These are phyloP conservation scores for Andrena haemorrhoa DNA, from an alignment of 2,888 invertebrate genomes.

Conservation along the genomic window DNA sequence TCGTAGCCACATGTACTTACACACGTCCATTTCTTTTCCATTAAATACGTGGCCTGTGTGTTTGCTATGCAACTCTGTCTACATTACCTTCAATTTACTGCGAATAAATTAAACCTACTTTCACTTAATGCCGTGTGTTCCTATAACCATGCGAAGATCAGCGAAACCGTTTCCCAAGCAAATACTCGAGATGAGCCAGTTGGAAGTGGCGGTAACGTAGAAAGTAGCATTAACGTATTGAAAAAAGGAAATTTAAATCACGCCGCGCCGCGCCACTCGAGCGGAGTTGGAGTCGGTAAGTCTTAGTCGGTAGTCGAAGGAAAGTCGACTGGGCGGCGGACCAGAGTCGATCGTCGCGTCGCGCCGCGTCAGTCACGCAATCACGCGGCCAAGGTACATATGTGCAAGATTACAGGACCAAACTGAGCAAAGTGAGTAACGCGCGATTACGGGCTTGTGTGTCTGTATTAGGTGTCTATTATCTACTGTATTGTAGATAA, in stretches of 20 bases:
- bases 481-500: no score
- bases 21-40: neutral
- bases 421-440: no score
- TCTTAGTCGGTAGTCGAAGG: no score
- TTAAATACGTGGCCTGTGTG: slow-evolving; percentile 19
- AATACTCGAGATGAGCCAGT: no score
- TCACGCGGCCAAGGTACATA: neutral
- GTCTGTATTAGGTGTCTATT: no score
- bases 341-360: neutral
- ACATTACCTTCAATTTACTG: slow-evolving; percentile 57
- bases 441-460: no score
- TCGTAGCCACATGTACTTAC: neutral
- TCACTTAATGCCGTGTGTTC: slow-evolving; percentile 63
- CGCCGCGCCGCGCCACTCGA: neutral
- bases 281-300: neutral
- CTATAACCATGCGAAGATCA: neutral
- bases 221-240: no score
- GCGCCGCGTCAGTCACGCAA: neutral
- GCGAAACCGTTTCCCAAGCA: no score
- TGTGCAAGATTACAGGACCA: no score
- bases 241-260: no score
- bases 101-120: slow-evolving; percentile 78
- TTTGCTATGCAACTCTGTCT: slow-evolving; percentile 48
- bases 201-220: no score
- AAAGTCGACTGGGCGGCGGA: no score